Base-by-base conservation (phyloP, 2,797 vertebrate species). In the Meda fulgida region DNA sequence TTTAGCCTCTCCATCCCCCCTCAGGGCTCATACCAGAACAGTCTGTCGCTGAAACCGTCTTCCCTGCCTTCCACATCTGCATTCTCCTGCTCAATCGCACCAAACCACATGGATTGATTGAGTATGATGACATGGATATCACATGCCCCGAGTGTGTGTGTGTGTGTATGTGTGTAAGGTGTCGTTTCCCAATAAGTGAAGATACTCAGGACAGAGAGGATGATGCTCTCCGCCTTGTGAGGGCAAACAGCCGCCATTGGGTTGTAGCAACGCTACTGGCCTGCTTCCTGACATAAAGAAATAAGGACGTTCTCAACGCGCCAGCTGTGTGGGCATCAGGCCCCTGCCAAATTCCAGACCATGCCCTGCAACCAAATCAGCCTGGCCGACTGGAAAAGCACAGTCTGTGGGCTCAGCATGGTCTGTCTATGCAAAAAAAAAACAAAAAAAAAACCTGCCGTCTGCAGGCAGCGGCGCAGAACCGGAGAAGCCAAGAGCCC, bases 301-400 rank as follows among this genome's bases (percentile, higher is more conserved):
- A 89, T 84, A 88, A 85, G 88, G 87, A 89, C 88, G 87, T 86
- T 85, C 85, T 88, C 79, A 29, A 34, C 46, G 60, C 71, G 77
- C 89, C 90, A 91, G 89, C 89, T 91, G 89, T 89, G 88, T 60
- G 65, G 84, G 85, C 80, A 90, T 92, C 93, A 92, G 87, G 87
- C 70, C 87, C 79, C 69, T 89, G 89, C 89, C 89, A 89, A 86
- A 87, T 86, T 85, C 75, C 58, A 85, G 81, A 79, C 85, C 84
- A 78, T 86, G 76, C 87, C 93, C 90, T 91, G 88, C 93, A 94
- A 95, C 94, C 94, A 94, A 94, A 96, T 95, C 93, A 94, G 94
- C 92, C 93, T 93, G 93, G 93, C 94, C 92, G 90, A 91, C 93
- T 95, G 94, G 94, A 95, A 95, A 93, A 92, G 92, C 91, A 88